Evolutionary conservation across 2,113 vertebrate genomes (phyloP).

Genomic region (Amblyopsis rosae): DNA sequence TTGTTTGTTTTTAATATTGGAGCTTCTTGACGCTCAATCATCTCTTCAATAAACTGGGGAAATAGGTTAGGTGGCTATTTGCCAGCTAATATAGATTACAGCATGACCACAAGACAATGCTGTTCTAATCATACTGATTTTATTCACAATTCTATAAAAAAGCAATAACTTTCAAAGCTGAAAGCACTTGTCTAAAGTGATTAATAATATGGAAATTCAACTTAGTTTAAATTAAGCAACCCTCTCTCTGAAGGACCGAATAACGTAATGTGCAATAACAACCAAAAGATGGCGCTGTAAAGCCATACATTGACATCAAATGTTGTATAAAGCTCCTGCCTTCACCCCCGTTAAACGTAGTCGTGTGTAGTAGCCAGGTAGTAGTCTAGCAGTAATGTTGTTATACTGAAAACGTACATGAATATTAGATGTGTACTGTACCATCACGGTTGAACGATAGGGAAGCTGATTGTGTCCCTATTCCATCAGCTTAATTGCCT

Average conservation of each 20-base stretch:
- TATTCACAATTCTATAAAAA: background rate
- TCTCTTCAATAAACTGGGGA: background rate
- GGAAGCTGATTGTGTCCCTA: constrained; percentile 31
- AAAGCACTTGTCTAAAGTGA: background rate
- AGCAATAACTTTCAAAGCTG: background rate
- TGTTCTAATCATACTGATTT: no score
- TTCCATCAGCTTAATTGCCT: constrained; percentile 63
- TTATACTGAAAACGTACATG: constrained; percentile 16
- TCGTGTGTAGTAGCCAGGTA: background rate
- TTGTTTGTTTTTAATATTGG: constrained; percentile 20
- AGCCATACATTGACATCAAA: background rate
- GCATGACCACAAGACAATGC: background rate
- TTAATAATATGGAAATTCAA: background rate
- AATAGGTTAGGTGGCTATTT: background rate
- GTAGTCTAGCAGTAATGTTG: background rate
- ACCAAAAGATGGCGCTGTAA: constrained; percentile 53
- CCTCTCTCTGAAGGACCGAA: background rate
- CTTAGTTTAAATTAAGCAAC: background rate
- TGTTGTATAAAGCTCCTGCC: background rate
- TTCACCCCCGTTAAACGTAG: constrained; percentile 7
- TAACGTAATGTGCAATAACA: background rate
- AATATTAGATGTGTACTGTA: constrained; percentile 23
- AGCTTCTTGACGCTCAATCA: background rate
- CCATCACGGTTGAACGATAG: constrained; percentile 31
- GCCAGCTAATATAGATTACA: background rate